phyloP scores from a whole-genome alignment of 2,888 invertebrate species.

The Eristalis pertinax region DNA sequence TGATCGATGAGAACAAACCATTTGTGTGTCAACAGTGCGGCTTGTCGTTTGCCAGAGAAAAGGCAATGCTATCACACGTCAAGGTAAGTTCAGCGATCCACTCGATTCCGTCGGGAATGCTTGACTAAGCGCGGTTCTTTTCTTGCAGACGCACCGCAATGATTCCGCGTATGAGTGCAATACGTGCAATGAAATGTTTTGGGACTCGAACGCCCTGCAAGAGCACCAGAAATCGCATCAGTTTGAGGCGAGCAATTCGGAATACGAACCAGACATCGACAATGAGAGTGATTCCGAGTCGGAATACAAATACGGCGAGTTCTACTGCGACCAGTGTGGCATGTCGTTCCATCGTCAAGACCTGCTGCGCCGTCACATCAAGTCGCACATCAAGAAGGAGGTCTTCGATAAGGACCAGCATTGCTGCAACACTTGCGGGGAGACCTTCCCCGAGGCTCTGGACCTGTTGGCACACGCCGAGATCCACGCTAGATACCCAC shows the following conservation, averaged over 20 bases:
- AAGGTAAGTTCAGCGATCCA: slow-evolving; percentile 80
- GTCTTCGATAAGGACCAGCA: slow-evolving; percentile 82
- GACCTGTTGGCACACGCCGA: slow-evolving; percentile 91
- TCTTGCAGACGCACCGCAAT: slow-evolving; percentile 87
- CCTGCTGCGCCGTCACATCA: slow-evolving; percentile 87
- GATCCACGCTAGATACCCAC: slow-evolving; percentile 86
- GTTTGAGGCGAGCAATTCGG: slow-evolving; percentile 82
- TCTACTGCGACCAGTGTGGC: slow-evolving; percentile 88
- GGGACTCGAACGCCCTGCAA: slow-evolving; percentile 84
- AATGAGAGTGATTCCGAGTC: slow-evolving; percentile 82
- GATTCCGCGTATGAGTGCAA: slow-evolving; percentile 91
- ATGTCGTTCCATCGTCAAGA: slow-evolving; percentile 90
- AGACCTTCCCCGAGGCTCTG: slow-evolving; percentile 88
- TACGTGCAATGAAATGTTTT: slow-evolving; percentile 91
- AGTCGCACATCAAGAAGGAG: slow-evolving; percentile 80
- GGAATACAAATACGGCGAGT: slow-evolving; percentile 84
- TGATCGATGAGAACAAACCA: slow-evolving; percentile 88
- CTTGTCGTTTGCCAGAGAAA: slow-evolving; percentile 90
- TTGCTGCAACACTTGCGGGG: slow-evolving; percentile 90
- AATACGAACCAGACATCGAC: slow-evolving; percentile 80
- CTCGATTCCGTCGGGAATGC: background rate
- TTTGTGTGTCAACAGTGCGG: slow-evolving; percentile 91
- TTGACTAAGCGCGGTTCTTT: background rate
- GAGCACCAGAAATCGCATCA: slow-evolving; percentile 85
- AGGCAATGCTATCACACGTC: slow-evolving; percentile 89